Percentiles rank a stretch among this genome's conserved stretches.
Conservation (phyloP, 2,113 vertebrate species). For the Microtus oregoni region DNA sequence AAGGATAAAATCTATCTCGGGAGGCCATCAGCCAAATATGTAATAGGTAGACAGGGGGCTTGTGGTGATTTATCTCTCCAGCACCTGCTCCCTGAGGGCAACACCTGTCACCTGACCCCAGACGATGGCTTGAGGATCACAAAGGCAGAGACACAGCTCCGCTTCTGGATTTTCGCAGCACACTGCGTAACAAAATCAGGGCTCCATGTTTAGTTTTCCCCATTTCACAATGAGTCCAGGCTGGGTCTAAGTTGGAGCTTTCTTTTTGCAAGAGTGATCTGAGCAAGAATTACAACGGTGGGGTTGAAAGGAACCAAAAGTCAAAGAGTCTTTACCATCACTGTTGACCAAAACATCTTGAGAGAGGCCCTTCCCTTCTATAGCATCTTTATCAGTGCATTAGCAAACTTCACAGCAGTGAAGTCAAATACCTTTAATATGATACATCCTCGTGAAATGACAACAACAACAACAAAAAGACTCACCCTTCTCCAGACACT, state of each 20-base stretch:
- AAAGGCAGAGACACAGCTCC: background rate
- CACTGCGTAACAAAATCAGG: background rate
- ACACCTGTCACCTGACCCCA: background rate
- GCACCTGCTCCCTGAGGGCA: background rate
- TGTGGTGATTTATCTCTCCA: background rate
- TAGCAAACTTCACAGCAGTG: background rate
- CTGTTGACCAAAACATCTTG: background rate
- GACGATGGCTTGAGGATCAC: background rate
- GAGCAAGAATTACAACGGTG: background rate
- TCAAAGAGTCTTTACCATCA: background rate
- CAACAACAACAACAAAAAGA: background rate
- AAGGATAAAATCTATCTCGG: conserved; percentile 26
- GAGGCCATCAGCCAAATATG: background rate
- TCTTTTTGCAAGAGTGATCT: background rate
- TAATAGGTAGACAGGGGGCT: background rate
- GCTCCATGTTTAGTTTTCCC: background rate
- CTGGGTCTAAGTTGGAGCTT: background rate
- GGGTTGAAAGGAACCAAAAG: background rate
- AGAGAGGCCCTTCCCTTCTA: background rate
- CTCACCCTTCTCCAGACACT: background rate
- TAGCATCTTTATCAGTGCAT: background rate
- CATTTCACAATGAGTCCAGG: conserved; percentile 35
- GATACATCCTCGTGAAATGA: background rate
- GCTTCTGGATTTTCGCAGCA: background rate
- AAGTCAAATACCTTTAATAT: background rate